Base-by-base conservation (phyloP, 1,140 invertebrate genomes). In the Hyles vespertilio region DNA sequence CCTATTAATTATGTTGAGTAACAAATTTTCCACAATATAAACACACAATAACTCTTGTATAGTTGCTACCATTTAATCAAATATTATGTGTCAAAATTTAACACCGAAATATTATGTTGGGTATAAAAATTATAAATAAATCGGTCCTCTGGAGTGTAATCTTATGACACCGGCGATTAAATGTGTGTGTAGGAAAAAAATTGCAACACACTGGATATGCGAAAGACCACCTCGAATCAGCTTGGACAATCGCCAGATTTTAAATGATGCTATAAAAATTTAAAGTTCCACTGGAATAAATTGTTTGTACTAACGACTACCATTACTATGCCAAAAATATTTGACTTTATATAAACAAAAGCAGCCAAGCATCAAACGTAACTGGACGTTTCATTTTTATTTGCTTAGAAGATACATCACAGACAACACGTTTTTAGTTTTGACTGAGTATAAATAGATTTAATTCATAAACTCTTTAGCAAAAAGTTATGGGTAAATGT, bases 251-350 rank as follows among this genome's bases (percentile, higher is more conserved):
- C 58, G 81, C 84, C 84, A 87, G 61, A 65, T 73, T 71, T 77
- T 67, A 70, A 81, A 80, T 84, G 74, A 81, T 80, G 79, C 70
- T 74, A 84, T 87, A 87, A 87, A 87, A 84, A 81, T 77, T 73
- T 73, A 63, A 79, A 82, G 71, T 77, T 81, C 71, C 79, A 82
- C 72, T 63, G 69, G 71, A 73, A 80, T 74, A 81, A 76, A 74
- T 77, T 72, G 60, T 60, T 72, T 49, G 32, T 56, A 70, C 45
- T 65, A 67, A 64, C 58, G 61, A 66, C 58, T 58, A 65, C 32
- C 60, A 69, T 69, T 67, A 69, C 59, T 73, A 72, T 71, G 65
- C 71, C 65, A 79, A 77, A 77, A 79, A 75, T 77, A 80, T 67
- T 69, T 59, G 50, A 65, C 43, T 61, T 58, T 55, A 56, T 66